Percentiles rank a stretch among this genome's conserved stretches.
phyloP scores from a whole-genome alignment of 2,888 invertebrate species.

The Oxyteleia sp. region DNA sequence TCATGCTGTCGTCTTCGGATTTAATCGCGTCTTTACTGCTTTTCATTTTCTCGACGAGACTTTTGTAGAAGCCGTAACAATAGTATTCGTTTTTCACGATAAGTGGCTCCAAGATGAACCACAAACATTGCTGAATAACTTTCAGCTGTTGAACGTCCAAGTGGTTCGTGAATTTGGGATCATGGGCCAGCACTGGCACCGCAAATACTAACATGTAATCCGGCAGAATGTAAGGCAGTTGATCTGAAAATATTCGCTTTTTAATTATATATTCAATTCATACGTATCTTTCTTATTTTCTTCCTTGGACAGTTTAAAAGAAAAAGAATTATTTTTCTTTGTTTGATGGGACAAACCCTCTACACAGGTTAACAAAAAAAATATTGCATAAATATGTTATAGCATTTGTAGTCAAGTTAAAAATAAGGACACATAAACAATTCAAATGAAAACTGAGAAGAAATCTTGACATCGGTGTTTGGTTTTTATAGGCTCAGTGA shows the following conservation, averaged over 20 bases:
- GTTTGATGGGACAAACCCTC: no score
- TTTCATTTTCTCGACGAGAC: conserved; percentile 97
- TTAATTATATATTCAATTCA: no score
- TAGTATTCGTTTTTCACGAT: conserved; percentile 97
- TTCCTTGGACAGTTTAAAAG: no score
- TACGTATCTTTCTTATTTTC: no score
- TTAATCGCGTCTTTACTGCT: conserved; percentile 96
- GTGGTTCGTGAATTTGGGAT: conserved; percentile 93
- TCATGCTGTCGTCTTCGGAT: conserved; percentile 94
- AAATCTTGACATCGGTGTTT: no score
- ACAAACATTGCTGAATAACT: conserved; percentile 94
- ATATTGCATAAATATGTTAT: no score
- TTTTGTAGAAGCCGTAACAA: conserved; percentile 98
- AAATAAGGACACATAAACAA: no score
- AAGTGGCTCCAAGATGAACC: conserved; percentile 98
- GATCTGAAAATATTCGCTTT: conserved; percentile 86
- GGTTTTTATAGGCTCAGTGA: no score
- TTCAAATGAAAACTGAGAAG: no score
- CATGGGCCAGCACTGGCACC: conserved; percentile 98
- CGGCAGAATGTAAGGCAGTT: conserved; percentile 96
- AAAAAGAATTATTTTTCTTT: no score
- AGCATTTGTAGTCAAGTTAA: no score
- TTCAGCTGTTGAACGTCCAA: conserved; percentile 93
- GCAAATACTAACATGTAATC: conserved; percentile 99
- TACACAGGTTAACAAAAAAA: no score